Evolutionary conservation across 2,113 vertebrate species (phyloP).

Genomic region (Muscicapa adusta): DNA sequence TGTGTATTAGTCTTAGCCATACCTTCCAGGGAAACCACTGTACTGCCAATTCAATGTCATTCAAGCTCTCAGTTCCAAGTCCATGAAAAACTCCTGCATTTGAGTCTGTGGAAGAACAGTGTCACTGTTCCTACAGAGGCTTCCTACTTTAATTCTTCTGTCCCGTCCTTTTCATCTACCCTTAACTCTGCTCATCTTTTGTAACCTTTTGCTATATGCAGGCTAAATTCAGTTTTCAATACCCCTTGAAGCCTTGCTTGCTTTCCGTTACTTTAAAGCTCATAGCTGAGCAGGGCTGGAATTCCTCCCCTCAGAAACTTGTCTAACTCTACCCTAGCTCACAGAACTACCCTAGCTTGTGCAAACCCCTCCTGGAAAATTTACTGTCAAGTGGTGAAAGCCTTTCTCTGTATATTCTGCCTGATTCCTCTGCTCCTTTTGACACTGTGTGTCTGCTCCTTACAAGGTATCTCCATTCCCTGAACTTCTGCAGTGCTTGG

Average conservation of each 20-base stretch:
- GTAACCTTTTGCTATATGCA: background rate
- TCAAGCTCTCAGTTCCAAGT: background rate
- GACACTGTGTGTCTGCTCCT: background rate
- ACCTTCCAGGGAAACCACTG: slow-evolving; percentile 1
- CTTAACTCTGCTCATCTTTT: background rate
- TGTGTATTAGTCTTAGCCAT: background rate
- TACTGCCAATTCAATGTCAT: background rate
- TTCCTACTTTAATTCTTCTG: background rate
- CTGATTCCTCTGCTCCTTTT: background rate
- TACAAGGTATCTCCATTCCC: background rate
- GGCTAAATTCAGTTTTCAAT: background rate
- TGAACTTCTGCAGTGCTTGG: background rate
- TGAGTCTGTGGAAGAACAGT: background rate
- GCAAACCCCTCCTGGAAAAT: background rate
- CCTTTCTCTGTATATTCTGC: background rate
- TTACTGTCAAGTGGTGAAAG: background rate
- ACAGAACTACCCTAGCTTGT: background rate
- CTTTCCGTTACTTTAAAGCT: background rate
- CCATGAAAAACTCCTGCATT: background rate
- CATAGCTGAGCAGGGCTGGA: background rate
- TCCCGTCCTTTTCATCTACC: background rate
- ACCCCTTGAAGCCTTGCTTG: background rate
- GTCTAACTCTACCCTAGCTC: background rate
- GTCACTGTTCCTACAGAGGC: background rate
- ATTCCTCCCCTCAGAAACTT: background rate